Evolutionary conservation across 2,113 vertebrate species (phyloP), one percentile per base, ranked within the genome.

Genomic region (Terrapene triunguis): DNA sequence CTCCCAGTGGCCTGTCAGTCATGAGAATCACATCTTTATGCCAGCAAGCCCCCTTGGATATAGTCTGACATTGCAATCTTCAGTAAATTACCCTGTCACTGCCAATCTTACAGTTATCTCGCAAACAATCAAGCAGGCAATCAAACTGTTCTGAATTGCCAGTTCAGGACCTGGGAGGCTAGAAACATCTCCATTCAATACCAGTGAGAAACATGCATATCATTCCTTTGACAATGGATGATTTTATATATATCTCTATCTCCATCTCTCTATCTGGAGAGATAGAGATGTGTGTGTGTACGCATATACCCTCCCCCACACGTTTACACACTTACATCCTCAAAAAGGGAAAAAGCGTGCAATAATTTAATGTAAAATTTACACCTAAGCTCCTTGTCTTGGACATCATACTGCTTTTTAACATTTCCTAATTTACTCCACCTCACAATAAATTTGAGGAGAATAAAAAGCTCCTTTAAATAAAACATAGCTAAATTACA

Each of bases 11-110:
- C 96, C 98, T 98, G 98, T 98, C 98, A 98, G 96, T 99, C 98
- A 98, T 17, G 92, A 9, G 94, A 98, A 98, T 96, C 97, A 97
- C 97, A 97, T 98, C 98, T 98, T 94, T 89, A 96, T 97, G 98
- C 98, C 97, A 84, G 84, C 93, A 54, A 97, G 96, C 98, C 98
- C 98, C 97, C 92, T 90, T 90, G 97, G 98, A 98, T 97, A 98
- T 96, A 97, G 98, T 96, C 98, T 98, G 98, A 98, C 98, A 98
- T 97, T 94, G 98, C 98, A 98, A 98, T 99, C 98, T 98, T 97
- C 98, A 98, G 98, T 98, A 98, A 98, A 98, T 98, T 98, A 98
- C 98, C 97, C 98, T 98, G 98, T 98, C 98, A 98, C 98, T 98
- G 98, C 98, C 98, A 98, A 98, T 98, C 98, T 97, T 97, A 92